These are phyloP conservation scores for Lytechinus variegatus DNA, from an alignment of 35 echinoderm and acorn worm genomes.

Conservation along the genomic window DNA sequence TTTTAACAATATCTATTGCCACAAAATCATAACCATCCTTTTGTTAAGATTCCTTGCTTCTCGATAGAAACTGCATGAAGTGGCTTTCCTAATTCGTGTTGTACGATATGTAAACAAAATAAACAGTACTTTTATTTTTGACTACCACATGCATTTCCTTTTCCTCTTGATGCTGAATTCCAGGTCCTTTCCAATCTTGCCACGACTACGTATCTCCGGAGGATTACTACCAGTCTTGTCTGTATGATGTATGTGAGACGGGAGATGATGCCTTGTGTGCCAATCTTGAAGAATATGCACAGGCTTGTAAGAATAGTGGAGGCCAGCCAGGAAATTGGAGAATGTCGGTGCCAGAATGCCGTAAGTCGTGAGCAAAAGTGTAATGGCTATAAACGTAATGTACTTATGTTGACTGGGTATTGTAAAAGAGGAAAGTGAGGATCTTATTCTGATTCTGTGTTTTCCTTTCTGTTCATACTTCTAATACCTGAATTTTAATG, in stretches of 20 bases:
- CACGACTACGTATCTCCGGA: slow-evolving; percentile 60
- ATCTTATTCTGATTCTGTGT: too few species aligned
- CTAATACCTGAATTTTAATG: too few species aligned
- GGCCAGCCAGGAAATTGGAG: slow-evolving; percentile 78
- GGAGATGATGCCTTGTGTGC: slow-evolving; percentile 85
- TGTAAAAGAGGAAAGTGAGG: background rate
- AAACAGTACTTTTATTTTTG: background rate
- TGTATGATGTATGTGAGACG: slow-evolving; percentile 86
- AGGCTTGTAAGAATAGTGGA: slow-evolving; percentile 61
- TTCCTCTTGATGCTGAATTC: background rate
- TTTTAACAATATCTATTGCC: background rate
- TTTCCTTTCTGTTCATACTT: too few species aligned
- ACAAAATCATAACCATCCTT: background rate
- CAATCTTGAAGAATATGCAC: slow-evolving; percentile 73
- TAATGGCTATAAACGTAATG: background rate
- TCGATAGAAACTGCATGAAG: background rate
- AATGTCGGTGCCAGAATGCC: slow-evolving; percentile 62
- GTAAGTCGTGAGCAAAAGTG: slow-evolving; percentile 53
- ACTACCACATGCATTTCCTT: background rate
- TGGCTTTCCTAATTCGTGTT: background rate
- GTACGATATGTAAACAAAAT: background rate
- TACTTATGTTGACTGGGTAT: background rate
- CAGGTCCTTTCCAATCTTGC: slow-evolving; percentile 82
- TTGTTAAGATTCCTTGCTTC: background rate
- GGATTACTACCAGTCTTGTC: slow-evolving; percentile 66